Base-by-base conservation (phyloP, 2,888 invertebrate species). In the Aromia moschata region DNA sequence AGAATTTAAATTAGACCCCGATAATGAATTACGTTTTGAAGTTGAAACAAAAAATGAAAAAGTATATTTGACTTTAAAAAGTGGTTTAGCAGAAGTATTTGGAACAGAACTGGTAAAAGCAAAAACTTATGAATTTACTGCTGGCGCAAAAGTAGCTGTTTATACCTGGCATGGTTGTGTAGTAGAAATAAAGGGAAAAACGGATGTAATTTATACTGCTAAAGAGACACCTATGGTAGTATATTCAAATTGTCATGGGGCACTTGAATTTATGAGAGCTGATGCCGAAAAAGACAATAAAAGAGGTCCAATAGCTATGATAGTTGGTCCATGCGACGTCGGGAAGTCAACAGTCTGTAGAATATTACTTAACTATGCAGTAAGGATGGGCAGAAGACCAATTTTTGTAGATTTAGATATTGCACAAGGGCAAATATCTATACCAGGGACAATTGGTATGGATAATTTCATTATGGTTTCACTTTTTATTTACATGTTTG, bases 141-240 rank as follows among this genome's bases (percentile, higher is more conserved):
- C 92, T 1, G 96, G 96, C 0, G 92, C 96, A 1, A 98, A 98
- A 83, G 91, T 96, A 5, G 98, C 98, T 0, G 91, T 98, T 12
- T 99, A 92, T 76, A 96, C 98, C 1, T 99, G 94, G 90, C 95
- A 97, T 76, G 96, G 96, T 1, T 98, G 98, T 76, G 87, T 87
- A 0, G 81, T 98, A 0, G 93, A 93, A 80, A 80, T 98, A 9
- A 85, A 87, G 58, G 98, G 98, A 1, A 90, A 89, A 77, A 93
- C 95, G 1, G 97, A 97, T 80, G 95, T 95, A 17, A 94, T 92
- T 66, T 98, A 98, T 78, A 87, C 96, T 0, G 94, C 98, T 0
- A 95, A 94, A 78, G 96, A 98, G 77, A 98, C 98, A 0, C 98
- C 98, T 0, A 98, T 97, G 96, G 89, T 90, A 69, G 89, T 96